A percentile compares a stretch with the other conserved stretches of the same genome.
Evolutionary conservation across 2,888 invertebrate species (phyloP).

Genomic region (Caenorhabditis sinica): DNA sequence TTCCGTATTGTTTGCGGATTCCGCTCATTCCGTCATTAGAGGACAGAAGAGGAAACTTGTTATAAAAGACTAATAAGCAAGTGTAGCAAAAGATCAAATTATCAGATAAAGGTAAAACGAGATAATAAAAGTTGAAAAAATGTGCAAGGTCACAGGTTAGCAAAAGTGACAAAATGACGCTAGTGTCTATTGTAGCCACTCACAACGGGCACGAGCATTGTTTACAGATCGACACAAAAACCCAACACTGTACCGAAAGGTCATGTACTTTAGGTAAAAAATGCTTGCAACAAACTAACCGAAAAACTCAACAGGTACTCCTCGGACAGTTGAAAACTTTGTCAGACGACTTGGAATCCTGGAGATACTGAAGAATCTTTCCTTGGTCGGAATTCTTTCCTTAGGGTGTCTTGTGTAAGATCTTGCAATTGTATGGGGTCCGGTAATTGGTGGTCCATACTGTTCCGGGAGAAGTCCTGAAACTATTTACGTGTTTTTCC

Average conservation of each 20-base stretch:
- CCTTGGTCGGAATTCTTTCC: slow-evolving; percentile 44
- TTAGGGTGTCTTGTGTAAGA: slow-evolving; percentile 45
- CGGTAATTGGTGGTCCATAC: slow-evolving; percentile 18
- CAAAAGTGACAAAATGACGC: slow-evolving; percentile 45
- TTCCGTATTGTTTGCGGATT: slow-evolving; percentile 49
- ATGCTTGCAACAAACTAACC: slow-evolving; percentile 47
- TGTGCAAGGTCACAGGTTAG: slow-evolving; percentile 16
- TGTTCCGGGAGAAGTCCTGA: slow-evolving; percentile 48
- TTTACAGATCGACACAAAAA: slow-evolving; percentile 48
- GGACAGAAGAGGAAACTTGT: slow-evolving; percentile 19
- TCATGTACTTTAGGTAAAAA: slow-evolving; percentile 32
- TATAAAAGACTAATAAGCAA: slow-evolving; percentile 16
- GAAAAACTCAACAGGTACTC: slow-evolving; percentile 45
- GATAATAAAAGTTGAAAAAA: slow-evolving; percentile 8
- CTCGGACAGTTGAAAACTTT: slow-evolving; percentile 52
- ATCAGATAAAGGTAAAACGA: slow-evolving; percentile 6
- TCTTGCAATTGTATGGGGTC: slow-evolving; percentile 55
- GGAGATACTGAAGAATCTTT: slow-evolving; percentile 56
- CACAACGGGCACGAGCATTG: slow-evolving; percentile 50
- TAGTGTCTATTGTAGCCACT: slow-evolving; percentile 37
- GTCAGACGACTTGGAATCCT: slow-evolving; percentile 57
- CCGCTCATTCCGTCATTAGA: slow-evolving; percentile 41
- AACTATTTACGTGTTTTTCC: background rate
- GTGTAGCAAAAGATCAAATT: slow-evolving; percentile 28
- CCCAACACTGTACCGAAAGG: slow-evolving; percentile 44